Percentiles rank a stretch among this genome's conserved stretches.
These are phyloP conservation scores for Hirtodrosophila histrioides DNA, from an alignment of 2,888 invertebrate species.

Conservation along the genomic window DNA sequence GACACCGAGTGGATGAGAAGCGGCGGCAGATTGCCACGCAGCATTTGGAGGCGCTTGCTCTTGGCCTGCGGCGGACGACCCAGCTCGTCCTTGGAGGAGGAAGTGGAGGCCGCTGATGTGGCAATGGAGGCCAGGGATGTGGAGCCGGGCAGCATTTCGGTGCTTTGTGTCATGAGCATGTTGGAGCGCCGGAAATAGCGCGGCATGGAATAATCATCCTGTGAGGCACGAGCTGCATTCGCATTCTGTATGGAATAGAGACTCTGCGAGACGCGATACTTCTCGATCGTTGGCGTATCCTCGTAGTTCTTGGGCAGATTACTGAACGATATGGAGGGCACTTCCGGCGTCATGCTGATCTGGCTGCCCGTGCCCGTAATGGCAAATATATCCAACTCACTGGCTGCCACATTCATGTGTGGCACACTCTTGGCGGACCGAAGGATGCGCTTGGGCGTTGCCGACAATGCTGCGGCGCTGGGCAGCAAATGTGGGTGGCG, in stretches of 20 bases:
- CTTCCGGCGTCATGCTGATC: constrained; percentile 85
- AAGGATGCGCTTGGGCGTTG: constrained; percentile 70
- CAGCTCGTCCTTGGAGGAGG: constrained; percentile 70
- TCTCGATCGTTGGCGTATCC: constrained; percentile 84
- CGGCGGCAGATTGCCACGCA: constrained; percentile 83
- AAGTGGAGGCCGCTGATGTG: constrained; percentile 55
- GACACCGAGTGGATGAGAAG: constrained; percentile 83
- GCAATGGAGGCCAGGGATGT: constrained; percentile 64
- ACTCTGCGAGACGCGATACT: constrained; percentile 83
- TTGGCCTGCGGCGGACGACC: constrained; percentile 81
- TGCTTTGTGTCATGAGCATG: constrained; percentile 81
- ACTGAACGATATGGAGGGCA: constrained; percentile 84
- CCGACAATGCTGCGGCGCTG: constrained; percentile 23
- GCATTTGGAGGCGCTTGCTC: constrained; percentile 83
- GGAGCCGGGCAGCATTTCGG: constrained; percentile 73
- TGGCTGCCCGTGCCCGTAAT: constrained; percentile 81
- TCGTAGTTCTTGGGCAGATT: constrained; percentile 84
- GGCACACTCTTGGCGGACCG: constrained; percentile 84
- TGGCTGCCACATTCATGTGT: constrained; percentile 80
- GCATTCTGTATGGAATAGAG: constrained; percentile 85
- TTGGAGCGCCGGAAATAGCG: constrained; percentile 86
- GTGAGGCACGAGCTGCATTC: constrained; percentile 84
- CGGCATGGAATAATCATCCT: constrained; percentile 87
- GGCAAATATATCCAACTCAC: constrained; percentile 84
- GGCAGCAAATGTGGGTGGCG: constrained; percentile 77